Conservation (phyloP, 2,888 invertebrate genomes). For the Nomada fabriciana region DNA sequence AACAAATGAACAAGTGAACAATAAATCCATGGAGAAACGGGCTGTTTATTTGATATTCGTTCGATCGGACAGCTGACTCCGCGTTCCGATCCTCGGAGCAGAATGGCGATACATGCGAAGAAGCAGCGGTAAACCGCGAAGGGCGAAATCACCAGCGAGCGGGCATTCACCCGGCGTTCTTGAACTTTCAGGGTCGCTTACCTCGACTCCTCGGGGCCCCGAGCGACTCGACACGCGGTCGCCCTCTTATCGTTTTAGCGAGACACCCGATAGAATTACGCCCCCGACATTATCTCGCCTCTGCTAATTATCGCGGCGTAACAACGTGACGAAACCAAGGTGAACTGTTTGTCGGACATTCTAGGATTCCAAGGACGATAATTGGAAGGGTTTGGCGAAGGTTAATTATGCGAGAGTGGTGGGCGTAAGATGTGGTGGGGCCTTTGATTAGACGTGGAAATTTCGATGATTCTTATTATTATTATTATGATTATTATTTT, state of each 20-base stretch:
- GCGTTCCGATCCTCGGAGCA: constrained; percentile 15
- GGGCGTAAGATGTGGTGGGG: no score
- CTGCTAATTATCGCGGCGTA: constrained; percentile 46
- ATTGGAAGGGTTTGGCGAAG: no score
- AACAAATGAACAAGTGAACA: neutral
- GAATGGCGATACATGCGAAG: constrained; percentile 31
- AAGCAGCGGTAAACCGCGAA: constrained; percentile 54
- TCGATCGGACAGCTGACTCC: constrained; percentile 24
- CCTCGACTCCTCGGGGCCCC: constrained; percentile 45
- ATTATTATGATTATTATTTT: no score
- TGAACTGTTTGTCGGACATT: neutral
- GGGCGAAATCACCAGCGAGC: constrained; percentile 62
- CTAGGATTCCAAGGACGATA: no score
- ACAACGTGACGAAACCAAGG: constrained; percentile 29
- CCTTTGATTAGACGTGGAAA: no score
- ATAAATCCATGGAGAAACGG: neutral
- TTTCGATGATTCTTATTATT: no score
- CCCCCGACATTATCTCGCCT: constrained; percentile 58
- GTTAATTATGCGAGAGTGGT: no score
- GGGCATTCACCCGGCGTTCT: constrained; percentile 82
- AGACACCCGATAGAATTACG: constrained; percentile 69
- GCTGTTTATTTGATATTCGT: constrained; percentile 23
- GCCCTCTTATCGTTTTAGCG: constrained; percentile 70
- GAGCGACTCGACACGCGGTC: constrained; percentile 36
- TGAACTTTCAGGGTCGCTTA: constrained; percentile 82